Evolutionary conservation across 2,888 invertebrate species (phyloP).

Genomic region (Apamea anceps): DNA sequence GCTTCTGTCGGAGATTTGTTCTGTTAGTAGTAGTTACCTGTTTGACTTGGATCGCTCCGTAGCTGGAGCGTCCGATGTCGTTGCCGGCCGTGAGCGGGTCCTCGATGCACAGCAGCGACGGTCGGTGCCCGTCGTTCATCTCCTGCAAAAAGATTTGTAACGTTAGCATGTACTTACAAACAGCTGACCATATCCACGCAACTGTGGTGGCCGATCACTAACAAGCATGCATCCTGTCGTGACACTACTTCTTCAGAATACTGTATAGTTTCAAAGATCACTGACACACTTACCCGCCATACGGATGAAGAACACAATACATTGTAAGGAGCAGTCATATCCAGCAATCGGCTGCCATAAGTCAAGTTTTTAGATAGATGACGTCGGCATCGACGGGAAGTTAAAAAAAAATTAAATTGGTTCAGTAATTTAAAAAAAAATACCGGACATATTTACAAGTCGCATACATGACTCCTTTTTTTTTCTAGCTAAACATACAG

Average conservation of each 20-base stretch:
- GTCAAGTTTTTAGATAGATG: background rate
- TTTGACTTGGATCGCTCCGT: constrained; percentile 95
- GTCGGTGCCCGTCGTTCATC: constrained; percentile 98
- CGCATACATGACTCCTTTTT: too few species aligned
- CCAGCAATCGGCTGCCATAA: background rate
- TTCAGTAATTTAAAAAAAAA: background rate
- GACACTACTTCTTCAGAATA: background rate
- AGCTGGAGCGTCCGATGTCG: constrained; percentile 99
- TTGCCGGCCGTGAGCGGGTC: constrained; percentile 99
- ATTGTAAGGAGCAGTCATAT: background rate
- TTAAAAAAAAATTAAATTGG: too few species aligned
- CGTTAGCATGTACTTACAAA: background rate
- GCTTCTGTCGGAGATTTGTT: background rate
- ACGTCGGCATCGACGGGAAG: background rate
- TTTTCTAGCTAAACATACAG: background rate
- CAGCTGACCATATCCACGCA: too few species aligned
- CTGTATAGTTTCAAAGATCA: background rate
- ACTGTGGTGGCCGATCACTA: background rate
- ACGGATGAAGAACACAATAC: background rate
- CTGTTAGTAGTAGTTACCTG: constrained; percentile 73
- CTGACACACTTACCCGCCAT: background rate
- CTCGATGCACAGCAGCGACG: constrained; percentile 98
- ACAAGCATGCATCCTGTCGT: background rate
- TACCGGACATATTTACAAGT: too few species aligned
- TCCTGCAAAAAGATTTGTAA: constrained; percentile 88